These are phyloP conservation scores for Thymelicus lineola DNA, from an alignment of 2,888 invertebrate genomes.

Conservation along the genomic window DNA sequence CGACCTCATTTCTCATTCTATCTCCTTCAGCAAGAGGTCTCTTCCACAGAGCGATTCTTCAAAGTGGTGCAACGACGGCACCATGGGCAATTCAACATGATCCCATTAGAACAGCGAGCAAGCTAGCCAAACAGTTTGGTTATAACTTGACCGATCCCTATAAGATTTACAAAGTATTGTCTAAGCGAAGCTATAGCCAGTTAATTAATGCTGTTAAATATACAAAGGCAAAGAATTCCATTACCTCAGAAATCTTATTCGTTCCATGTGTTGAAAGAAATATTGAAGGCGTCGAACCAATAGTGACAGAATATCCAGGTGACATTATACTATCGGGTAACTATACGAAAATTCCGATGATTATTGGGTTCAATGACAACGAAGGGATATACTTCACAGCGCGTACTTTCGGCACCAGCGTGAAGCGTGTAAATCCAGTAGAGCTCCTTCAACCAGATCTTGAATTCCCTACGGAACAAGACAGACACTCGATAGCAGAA, in stretches of 20 bases:
- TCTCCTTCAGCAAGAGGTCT: slow-evolving; percentile 69
- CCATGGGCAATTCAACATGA: slow-evolving; percentile 74
- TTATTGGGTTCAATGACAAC: slow-evolving; percentile 73
- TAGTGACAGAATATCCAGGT: slow-evolving; percentile 65
- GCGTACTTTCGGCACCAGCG: slow-evolving; percentile 66
- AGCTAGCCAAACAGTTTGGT: slow-evolving; percentile 68
- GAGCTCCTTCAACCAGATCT: slow-evolving; percentile 63
- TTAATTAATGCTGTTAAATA: slow-evolving; percentile 62
- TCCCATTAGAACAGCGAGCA: slow-evolving; percentile 65
- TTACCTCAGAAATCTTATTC: slow-evolving; percentile 67
- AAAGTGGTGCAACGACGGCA: slow-evolving; percentile 71
- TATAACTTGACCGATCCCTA: slow-evolving; percentile 67
- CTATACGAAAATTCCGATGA: slow-evolving; percentile 76
- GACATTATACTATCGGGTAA: slow-evolving; percentile 67
- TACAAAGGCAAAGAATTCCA: slow-evolving; percentile 64
- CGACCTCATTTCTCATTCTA: slow-evolving; percentile 68
- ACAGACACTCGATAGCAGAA: slow-evolving; percentile 62
- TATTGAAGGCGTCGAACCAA: slow-evolving; percentile 66
- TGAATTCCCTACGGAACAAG: slow-evolving; percentile 62
- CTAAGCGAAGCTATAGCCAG: slow-evolving; percentile 62
- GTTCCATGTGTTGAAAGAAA: slow-evolving; percentile 72
- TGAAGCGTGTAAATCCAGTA: slow-evolving; percentile 57
- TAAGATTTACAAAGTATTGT: slow-evolving; percentile 65
- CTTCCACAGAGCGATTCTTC: slow-evolving; percentile 73
- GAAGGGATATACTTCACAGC: slow-evolving; percentile 75